Evolutionary conservation across 2,797 vertebrate genomes (phyloP), one percentile per base, ranked within the genome.

Genomic region (Margarornis squamiger): DNA sequence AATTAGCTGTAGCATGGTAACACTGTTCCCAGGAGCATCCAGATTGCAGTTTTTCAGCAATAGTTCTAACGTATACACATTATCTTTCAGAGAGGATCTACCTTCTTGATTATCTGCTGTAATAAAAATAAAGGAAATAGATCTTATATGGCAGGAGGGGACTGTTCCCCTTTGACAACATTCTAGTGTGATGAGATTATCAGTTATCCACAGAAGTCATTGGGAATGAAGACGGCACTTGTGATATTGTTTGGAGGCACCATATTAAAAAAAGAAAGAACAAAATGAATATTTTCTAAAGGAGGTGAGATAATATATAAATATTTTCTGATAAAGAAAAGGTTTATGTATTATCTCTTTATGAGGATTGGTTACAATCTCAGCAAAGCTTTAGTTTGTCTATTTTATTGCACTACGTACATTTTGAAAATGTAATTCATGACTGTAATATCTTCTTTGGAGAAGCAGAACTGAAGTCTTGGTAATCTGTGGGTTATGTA

Each of bases 221-320:
- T 51, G 48, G 36, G 82, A 92, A 63, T 70, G 29, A 94, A 93
- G 49, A 80, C n/a, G 58, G 73, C 20, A 74, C 85, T 87, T 93
- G n/a, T 82, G 74, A 94, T 92, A 77, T 49, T 83, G 29, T 82
- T 95, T 95, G 95, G 77, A 92, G 89, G 70, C 34, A 82, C 48
- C n/a, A 23, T 34, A 39, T 34, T 3, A 41, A 41, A 8, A 88
- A 91, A 75, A 27, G 30, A 43, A 59, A 34, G 78, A 77, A 65
- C 75, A 3, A 66, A 70, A 14, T 70, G 68, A 95, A 7, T 88
- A 24, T 83, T 77, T 78, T 94, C 73, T 79, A 62, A 49, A 8
- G n/a, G 23, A 38, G 17, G 14, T 86, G 45, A 67, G 4, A 59
- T 26, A 7, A 59, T 30, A 38, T 14, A 38, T 55, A 41, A 87